Percentiles rank a stretch among this genome's conserved stretches.
Conservation (phyloP, 1,140 invertebrate species). For the Penaeus vannamei region DNA sequence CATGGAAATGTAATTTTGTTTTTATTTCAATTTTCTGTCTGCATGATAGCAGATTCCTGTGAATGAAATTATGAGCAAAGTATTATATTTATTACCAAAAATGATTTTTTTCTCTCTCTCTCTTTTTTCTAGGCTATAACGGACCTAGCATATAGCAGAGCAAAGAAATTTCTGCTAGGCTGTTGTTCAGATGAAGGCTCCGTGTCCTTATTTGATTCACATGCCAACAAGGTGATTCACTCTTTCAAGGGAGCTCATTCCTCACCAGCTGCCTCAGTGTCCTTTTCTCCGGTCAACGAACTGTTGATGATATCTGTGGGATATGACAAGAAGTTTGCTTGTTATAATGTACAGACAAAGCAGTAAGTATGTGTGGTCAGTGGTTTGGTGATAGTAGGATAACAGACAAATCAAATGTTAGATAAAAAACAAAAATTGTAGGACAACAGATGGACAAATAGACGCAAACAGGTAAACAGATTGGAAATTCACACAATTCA, state of each 20-base stretch:
- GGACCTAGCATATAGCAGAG: constrained; percentile 71
- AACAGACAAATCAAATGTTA: too few relatives aligned
- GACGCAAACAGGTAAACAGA: too few relatives aligned
- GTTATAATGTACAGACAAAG: constrained; percentile 71
- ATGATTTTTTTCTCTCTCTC: not conserved
- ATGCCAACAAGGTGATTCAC: constrained; percentile 70
- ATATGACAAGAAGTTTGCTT: constrained; percentile 72
- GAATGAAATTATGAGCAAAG: not conserved
- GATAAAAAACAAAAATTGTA: too few relatives aligned
- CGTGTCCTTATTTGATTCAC: constrained; percentile 72
- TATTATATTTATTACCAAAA: not conserved
- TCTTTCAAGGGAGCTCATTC: constrained; percentile 70
- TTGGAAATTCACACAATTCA: too few relatives aligned
- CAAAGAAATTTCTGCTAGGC: constrained; percentile 71
- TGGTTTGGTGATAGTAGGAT: not conserved
- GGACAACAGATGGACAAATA: too few relatives aligned
- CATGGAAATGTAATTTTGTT: not conserved
- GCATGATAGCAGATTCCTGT: too few relatives aligned
- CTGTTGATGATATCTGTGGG: constrained; percentile 72
- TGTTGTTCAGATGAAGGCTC: constrained; percentile 72
- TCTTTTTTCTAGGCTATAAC: constrained; percentile 39
- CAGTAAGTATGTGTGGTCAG: constrained; percentile 69
- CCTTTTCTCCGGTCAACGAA: constrained; percentile 73
- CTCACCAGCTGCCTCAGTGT: constrained; percentile 71
- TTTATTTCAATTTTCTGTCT: not conserved